Percentiles rank a stretch among this genome's conserved stretches.
These are phyloP conservation scores for Chelmon rostratus DNA, from an alignment of 2,797 vertebrate species.

Conservation along the genomic window DNA sequence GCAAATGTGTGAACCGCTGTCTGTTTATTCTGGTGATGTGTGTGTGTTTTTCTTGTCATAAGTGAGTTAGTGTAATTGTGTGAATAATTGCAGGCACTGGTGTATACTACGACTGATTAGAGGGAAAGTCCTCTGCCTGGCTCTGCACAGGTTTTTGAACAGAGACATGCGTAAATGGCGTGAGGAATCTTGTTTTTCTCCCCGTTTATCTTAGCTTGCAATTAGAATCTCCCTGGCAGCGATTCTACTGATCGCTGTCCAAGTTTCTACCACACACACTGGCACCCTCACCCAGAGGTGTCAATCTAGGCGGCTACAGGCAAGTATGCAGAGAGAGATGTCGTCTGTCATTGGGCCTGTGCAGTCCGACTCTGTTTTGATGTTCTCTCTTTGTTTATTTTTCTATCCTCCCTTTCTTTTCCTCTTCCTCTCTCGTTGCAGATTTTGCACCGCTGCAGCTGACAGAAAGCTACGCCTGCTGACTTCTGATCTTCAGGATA, in stretches of 20 bases:
- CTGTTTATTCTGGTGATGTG: slow-evolving; percentile 78
- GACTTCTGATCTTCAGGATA: slow-evolving; percentile 93
- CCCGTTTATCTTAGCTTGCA: slow-evolving; percentile 80
- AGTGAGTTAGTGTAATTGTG: slow-evolving; percentile 85
- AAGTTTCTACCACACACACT: slow-evolving; percentile 72
- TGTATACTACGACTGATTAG: slow-evolving; percentile 79
- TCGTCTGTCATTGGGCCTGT: slow-evolving; percentile 49
- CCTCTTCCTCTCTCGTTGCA: slow-evolving; percentile 55
- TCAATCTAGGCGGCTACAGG: slow-evolving; percentile 56
- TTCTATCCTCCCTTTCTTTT: slow-evolving; percentile 39
- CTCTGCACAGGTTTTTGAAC: slow-evolving; percentile 56
- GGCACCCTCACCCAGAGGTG: slow-evolving; percentile 57
- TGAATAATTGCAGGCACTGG: slow-evolving; percentile 82
- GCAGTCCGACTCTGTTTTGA: slow-evolving; percentile 56
- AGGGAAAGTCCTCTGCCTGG: slow-evolving; percentile 75
- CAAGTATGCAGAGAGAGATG: slow-evolving; percentile 36
- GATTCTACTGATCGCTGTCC: slow-evolving; percentile 67
- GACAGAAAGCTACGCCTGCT: slow-evolving; percentile 93
- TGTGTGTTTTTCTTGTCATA: slow-evolving; percentile 86
- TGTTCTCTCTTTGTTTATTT: slow-evolving; percentile 68
- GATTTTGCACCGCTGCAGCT: slow-evolving; percentile 94
- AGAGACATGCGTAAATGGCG: slow-evolving; percentile 72
- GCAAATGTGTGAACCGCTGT: slow-evolving; percentile 73
- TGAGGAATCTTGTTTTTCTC: slow-evolving; percentile 79
- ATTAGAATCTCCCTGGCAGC: slow-evolving; percentile 80